These are phyloP conservation scores for Cecidostiba fungosa DNA, from an alignment of 2,888 invertebrate species.

Conservation along the genomic window DNA sequence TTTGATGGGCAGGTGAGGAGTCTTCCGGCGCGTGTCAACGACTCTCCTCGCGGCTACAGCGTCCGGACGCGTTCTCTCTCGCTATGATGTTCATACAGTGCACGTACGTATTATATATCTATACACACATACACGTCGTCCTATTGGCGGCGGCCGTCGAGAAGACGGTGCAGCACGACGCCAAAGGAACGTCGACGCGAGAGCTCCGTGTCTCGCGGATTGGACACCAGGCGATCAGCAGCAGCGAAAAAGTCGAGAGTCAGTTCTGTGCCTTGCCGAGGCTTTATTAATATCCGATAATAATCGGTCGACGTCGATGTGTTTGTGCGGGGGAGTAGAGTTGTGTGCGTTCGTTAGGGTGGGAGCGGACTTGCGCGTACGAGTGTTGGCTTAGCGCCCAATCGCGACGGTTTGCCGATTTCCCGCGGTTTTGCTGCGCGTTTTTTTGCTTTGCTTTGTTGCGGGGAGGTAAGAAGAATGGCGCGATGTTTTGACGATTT, in stretches of 20 bases:
- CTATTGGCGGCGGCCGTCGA: slow-evolving; percentile 55
- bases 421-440: neutral
- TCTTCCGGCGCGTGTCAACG: slow-evolving; percentile 79
- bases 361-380: slow-evolving; percentile 15
- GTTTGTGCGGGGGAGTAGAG: neutral
- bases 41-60: slow-evolving; percentile 66
- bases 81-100: slow-evolving; percentile 19
- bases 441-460: neutral
- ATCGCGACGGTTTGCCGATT: slow-evolving; percentile 14
- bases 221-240: slow-evolving; percentile 73
- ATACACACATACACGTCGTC: slow-evolving; percentile 28
- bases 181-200: slow-evolving; percentile 74
- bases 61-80: slow-evolving; percentile 26
- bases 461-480: too few relatives aligned
- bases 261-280: neutral
- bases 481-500: too few relatives aligned
- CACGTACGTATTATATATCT: neutral
- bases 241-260: slow-evolving; percentile 61
- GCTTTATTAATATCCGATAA: slow-evolving; percentile 60
- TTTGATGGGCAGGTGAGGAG: slow-evolving; percentile 81
- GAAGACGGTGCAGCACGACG: slow-evolving; percentile 66
- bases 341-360: neutral
- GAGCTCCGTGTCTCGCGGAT: slow-evolving; percentile 78
- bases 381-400: neutral
- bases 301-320: slow-evolving; percentile 32